phyloP scores from a whole-genome alignment of 2,797 vertebrate species.

The Catamblyrhynchus diadema region DNA sequence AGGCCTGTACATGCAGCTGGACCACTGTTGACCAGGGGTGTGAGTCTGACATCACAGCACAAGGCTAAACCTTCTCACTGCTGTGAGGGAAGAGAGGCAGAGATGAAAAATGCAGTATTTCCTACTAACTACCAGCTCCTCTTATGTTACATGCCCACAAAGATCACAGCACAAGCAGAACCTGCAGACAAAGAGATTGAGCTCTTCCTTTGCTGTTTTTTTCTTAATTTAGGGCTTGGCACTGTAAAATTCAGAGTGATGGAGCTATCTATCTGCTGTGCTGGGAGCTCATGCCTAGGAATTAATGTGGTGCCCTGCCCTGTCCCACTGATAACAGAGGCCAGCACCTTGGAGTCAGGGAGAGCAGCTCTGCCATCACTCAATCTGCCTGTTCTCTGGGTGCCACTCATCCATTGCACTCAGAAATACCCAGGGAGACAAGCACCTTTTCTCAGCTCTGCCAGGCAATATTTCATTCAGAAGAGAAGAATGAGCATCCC shows the following conservation, averaged over 20 bases:
- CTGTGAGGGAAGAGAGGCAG: background rate
- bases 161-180: background rate
- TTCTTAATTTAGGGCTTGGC: conserved; percentile 16
- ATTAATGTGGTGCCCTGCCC: background rate
- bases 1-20: background rate
- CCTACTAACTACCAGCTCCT: background rate
- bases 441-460: background rate
- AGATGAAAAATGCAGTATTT: background rate
- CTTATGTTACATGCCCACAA: background rate
- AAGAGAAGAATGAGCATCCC: background rate
- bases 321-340: background rate
- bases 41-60: background rate
- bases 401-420: conserved; percentile 22
- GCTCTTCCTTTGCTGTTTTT: background rate
- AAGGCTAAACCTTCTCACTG: background rate
- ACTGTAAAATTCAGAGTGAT: background rate
- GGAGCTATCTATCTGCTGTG: background rate
- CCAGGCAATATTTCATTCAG: background rate
- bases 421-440: conserved; percentile 19
- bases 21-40: background rate
- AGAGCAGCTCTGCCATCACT: conserved; percentile 7
- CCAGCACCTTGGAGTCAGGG: conserved; percentile 7
- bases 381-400: background rate
- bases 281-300: background rate
- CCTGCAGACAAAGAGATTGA: background rate